phyloP scores from a whole-genome alignment of 2,888 invertebrate genomes.

The Noctua janthina region DNA sequence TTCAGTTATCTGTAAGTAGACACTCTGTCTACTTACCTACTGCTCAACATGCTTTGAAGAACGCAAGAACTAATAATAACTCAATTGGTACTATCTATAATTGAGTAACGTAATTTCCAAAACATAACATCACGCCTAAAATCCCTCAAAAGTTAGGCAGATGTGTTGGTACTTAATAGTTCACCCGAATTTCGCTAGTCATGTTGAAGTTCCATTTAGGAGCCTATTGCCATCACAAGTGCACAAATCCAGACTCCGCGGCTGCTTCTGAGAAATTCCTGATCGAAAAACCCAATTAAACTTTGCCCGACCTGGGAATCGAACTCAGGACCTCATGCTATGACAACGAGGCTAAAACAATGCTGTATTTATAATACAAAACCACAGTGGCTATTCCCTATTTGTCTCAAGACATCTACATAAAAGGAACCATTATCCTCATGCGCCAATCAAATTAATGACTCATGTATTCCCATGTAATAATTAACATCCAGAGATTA shows the following conservation, averaged over 20 bases:
- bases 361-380: background rate
- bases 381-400: background rate
- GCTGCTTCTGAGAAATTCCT: background rate
- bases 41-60: background rate
- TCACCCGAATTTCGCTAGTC: background rate
- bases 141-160: background rate
- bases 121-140: background rate
- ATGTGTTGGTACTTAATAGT: background rate
- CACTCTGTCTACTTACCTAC: background rate
- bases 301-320: background rate
- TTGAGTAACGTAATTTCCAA: background rate
- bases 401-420: background rate
- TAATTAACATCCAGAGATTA: background rate
- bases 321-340: background rate
- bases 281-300: background rate
- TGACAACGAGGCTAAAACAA: background rate
- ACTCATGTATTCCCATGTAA: background rate
- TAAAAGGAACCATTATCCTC: background rate
- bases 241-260: background rate
- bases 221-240: background rate
- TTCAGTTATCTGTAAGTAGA: background rate
- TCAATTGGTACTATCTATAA: background rate
- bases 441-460: background rate
- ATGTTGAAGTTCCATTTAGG: background rate
- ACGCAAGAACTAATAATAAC: background rate